Base-by-base conservation (phyloP, 2,113 vertebrate species). In the Tragelaphus strepsiceros region DNA sequence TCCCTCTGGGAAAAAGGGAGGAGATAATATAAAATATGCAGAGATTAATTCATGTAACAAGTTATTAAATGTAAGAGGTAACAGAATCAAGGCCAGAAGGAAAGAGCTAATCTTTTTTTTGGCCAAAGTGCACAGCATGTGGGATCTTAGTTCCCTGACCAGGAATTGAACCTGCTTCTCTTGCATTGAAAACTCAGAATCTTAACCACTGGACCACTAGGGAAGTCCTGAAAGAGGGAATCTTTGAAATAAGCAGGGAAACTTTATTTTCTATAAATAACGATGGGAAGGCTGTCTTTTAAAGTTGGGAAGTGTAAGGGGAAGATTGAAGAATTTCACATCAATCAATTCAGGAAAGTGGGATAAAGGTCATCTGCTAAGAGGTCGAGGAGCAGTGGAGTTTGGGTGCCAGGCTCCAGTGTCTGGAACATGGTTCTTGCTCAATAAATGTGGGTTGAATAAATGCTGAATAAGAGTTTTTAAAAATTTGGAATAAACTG, bases 401-500 rank as follows among this genome's bases (percentile, higher is more conserved):
- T 12, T 35, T 51, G 39, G 10, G 53, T 17, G 32, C 85, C 77
- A 28, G 77, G 32, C 6, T 43, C 6, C 26, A 10, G 74, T 3
- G 35, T 92, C 88, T 91, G n/a, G n/a, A 77, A 51, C 15, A 5
- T 12, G 16, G 21, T 46, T 87, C 58, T 81, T 54, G 53, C 21
- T 67, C 53, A 74, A 7, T 62, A 81, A 67, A 10, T 82, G 59
- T 83, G 51, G 35, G 58, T 80, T 61, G 88, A 88, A 35, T 90
- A 35, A 95, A 81, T 64, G 49, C 81, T 78, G 74, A 91, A 61
- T 91, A 49, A 88, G 28, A 51, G 26, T 19, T 26, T 21, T 5
- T 1, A 56, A 64, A 88, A 54, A 54, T 16, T 94, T 95, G 67
- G 82, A 67, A 61, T 86, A 93, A 91, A 67, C 54, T 95, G 22